Evolutionary conservation across 1,140 invertebrate genomes (phyloP), one percentile per base, ranked within the genome.

Genomic region (Microplitis demolitor): DNA sequence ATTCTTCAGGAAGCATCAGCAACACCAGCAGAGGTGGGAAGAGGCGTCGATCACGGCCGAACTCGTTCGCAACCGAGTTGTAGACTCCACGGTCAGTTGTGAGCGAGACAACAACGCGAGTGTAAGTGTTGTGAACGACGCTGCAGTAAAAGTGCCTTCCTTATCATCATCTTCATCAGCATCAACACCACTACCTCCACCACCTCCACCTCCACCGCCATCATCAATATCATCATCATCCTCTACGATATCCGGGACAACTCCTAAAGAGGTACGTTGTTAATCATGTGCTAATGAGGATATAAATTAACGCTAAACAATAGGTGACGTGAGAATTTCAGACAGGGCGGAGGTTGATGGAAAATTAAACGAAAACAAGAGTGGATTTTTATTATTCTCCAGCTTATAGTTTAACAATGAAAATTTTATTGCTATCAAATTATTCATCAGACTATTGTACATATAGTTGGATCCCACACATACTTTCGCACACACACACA

Each of bases 141-240:
- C 76, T 73, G 73, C 56, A 74, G 74, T 61, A 79, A 83, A 83
- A 83, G 84, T 84, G 83, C 80, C 83, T 85, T 83, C 77, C 60
- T 79, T 79, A 24, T 58, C 68, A 76, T 50, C 37, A 34, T 58
- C 50, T 37, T 16, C 69, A 71, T 11, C 69, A 5, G 14, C 53
- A 45, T 69, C 67, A 60, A 35, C 56, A 14, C 35, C 66, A 35
- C 33, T 34, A 53, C 37, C 54, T 2, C n/a, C 50, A 53, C 51
- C 71, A 76, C 63, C 73, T 71, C 74, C 63, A 69, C 74, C 73
- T 78, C 81, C 37, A 34, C 33, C 37, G n/a, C 37, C 33, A 64
- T 16, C 69, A 71, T 11, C 69, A 13, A 14, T 34, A 39, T 60
- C 67, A 61, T 37, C 37, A 35, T 35, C 66, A 16, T 34, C 54